Percentiles rank a stretch among this genome's conserved stretches.
These are phyloP conservation scores for Leguminivora glycinivorella DNA, from an alignment of 1,140 invertebrate genomes.

Conservation along the genomic window DNA sequence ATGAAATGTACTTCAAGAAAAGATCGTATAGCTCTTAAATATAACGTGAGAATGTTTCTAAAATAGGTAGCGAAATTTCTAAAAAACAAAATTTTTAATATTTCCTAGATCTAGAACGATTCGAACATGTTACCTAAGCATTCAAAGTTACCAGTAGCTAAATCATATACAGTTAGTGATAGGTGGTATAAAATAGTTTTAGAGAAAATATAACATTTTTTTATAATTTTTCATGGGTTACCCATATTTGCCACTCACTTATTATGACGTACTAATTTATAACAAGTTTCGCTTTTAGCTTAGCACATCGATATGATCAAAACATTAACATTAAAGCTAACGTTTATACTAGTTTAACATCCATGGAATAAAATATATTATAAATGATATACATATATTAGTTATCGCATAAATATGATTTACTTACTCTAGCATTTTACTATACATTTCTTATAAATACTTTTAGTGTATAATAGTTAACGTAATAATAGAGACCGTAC, in stretches of 20 bases:
- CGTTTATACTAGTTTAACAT: conserved; percentile 11
- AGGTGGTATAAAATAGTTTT: conserved; percentile 1
- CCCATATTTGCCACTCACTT: conserved; percentile 26
- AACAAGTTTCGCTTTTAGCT: conserved; percentile 23
- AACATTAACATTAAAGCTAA: conserved; percentile 27
- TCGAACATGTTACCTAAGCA: neutral
- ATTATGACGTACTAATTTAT: conserved; percentile 26
- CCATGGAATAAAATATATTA: conserved; percentile 18
- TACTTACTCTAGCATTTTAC: conserved; percentile 1
- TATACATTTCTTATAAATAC: conserved; percentile 13
- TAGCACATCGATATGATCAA: conserved; percentile 26
- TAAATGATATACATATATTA: neutral
- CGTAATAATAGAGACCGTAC: neutral
- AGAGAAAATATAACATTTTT: conserved; percentile 28
- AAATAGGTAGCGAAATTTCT: too few relatives aligned
- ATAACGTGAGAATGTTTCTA: too few relatives aligned
- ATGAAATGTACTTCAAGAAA: too few relatives aligned
- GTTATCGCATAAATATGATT: conserved; percentile 10
- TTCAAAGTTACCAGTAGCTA: neutral
- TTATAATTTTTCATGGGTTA: conserved; percentile 23
- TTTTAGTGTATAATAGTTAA: neutral
- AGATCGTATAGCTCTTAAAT: too few relatives aligned
- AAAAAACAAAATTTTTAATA: too few relatives aligned
- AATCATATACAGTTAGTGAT: neutral
- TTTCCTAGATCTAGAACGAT: too few relatives aligned